phyloP scores from a whole-genome alignment of 2,888 invertebrate species.

The Protophormia terraenovae region DNA sequence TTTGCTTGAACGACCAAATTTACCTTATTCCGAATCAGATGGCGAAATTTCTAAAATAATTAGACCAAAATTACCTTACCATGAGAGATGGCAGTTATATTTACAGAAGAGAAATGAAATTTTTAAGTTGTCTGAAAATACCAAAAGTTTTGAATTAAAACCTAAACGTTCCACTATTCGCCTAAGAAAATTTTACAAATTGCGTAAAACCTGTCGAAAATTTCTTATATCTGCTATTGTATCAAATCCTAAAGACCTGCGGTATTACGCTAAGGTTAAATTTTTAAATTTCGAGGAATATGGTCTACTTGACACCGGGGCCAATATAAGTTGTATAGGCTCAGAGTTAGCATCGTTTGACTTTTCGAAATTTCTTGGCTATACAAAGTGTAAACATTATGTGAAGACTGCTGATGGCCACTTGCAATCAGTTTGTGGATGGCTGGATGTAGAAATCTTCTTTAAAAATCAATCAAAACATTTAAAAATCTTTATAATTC shows the following conservation, averaged over 20 bases:
- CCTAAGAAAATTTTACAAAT: neutral
- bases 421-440: too few relatives aligned
- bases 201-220: neutral
- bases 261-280: conserved; percentile 18
- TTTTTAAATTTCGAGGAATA: neutral
- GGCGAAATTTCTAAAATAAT: too few relatives aligned
- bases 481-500: too few relatives aligned
- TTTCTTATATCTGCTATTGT: neutral
- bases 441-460: too few relatives aligned
- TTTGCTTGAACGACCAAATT: too few relatives aligned
- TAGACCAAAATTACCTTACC: too few relatives aligned
- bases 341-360: neutral
- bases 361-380: neutral
- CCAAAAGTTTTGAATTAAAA: neutral
- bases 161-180: neutral
- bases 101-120: neutral
- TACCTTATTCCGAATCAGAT: too few relatives aligned
- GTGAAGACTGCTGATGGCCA: conserved; percentile 26
- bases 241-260: neutral
- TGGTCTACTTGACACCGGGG: too few relatives aligned
- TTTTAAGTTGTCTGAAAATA: neutral
- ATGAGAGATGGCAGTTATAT: too few relatives aligned
- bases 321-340: too few relatives aligned
- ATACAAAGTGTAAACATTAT: neutral
- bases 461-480: too few relatives aligned